Evolutionary conservation across 2,113 vertebrate species (phyloP).

Genomic region (Tetrao urogallus): DNA sequence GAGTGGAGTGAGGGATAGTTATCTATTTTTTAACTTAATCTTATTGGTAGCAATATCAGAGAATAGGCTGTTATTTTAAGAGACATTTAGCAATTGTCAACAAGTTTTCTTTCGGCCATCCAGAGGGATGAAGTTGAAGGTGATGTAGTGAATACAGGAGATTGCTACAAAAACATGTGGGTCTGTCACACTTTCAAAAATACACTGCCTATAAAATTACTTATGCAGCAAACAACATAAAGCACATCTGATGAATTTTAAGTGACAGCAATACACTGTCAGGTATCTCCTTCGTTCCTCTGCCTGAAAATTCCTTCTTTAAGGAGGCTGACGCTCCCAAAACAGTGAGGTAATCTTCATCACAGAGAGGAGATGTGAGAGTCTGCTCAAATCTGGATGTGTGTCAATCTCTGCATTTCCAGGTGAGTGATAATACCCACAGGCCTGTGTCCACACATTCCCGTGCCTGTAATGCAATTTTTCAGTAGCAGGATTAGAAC

Average conservation of each 20-base stretch:
- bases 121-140: neutral
- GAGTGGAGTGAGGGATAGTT: neutral
- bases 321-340: neutral
- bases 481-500: conserved; percentile 74
- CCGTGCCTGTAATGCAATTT: conserved; percentile 57
- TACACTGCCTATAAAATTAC: neutral
- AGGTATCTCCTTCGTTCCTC: neutral
- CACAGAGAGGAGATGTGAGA: neutral
- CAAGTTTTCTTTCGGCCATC: neutral
- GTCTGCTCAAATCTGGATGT: neutral
- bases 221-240: neutral
- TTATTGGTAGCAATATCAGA: neutral
- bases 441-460: neutral
- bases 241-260: neutral
- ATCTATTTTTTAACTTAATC: neutral
- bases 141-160: neutral
- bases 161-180: neutral
- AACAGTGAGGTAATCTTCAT: neutral
- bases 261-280: neutral
- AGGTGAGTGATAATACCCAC: neutral
- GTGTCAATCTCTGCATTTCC: neutral
- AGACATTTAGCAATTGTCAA: neutral
- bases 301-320: neutral
- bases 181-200: neutral
- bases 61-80: neutral